Percentiles rank a stretch among this genome's conserved stretches.
Conservation (phyloP, 64 coral and sea anemone genomes). For the Anthopleura sola region DNA sequence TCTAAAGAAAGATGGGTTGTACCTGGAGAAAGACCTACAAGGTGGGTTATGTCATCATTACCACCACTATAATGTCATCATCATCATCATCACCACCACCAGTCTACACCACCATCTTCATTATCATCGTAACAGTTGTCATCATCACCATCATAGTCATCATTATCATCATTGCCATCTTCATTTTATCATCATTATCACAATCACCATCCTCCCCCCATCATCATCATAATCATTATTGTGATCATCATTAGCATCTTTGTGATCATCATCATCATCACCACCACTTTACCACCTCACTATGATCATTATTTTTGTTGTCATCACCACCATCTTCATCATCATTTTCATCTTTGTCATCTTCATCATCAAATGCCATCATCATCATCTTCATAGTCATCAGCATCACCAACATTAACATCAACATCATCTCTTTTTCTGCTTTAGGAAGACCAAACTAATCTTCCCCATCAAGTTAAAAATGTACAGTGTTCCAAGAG, state of each 20-base stretch:
- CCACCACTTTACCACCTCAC: background rate
- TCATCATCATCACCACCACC: background rate
- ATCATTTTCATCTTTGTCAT: background rate
- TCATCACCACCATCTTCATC: background rate
- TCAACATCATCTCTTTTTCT: background rate
- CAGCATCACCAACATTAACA: background rate
- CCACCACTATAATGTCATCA: background rate
- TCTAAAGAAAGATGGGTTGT: conserved; percentile 64
- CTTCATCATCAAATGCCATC: background rate
- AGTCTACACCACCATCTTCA: no score
- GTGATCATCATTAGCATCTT: background rate
- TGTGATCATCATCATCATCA: background rate
- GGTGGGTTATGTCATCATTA: conserved; percentile 4
- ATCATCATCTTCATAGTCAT: background rate
- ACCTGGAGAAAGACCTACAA: conserved; percentile 70
- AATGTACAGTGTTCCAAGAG: conserved; percentile 75
- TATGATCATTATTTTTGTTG: background rate
- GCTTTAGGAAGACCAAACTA: conserved; percentile 64
- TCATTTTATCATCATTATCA: no score
- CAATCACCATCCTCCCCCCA: no score
- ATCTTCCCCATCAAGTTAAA: conserved; percentile 74
- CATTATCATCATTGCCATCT: background rate
- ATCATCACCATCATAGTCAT: background rate
- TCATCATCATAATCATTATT: no score
- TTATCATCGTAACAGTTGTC: background rate